These are phyloP conservation scores for Drosophila micromelanica DNA, from an alignment of 1,140 invertebrate species.

Conservation along the genomic window DNA sequence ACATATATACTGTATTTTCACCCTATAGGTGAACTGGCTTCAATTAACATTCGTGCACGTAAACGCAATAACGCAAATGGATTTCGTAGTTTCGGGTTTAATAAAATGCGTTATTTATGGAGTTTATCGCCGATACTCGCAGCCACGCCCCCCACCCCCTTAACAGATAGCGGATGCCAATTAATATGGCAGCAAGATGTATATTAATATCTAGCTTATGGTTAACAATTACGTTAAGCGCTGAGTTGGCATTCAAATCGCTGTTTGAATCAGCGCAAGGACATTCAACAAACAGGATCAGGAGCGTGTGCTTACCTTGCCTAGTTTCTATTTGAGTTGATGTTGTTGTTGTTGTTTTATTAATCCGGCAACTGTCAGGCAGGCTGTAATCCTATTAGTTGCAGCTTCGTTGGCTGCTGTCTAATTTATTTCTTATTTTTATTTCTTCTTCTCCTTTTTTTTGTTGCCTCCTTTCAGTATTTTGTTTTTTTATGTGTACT, in stretches of 20 bases:
- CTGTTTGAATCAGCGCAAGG: constrained; percentile 3
- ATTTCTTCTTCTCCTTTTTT: background rate
- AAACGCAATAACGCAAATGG: constrained; percentile 80
- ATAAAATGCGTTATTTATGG: constrained; percentile 80
- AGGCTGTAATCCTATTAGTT: constrained; percentile 47
- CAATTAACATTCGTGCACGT: constrained; percentile 82
- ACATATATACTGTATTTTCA: background rate
- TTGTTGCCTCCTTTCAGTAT: constrained; percentile 26
- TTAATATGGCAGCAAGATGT: constrained; percentile 65
- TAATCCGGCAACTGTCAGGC: constrained; percentile 49
- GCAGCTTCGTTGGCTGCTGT: constrained; percentile 30
- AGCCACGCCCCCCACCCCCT: background rate
- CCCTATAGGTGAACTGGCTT: constrained; percentile 64
- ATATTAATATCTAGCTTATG: constrained; percentile 50
- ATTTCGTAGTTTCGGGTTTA: constrained; percentile 73
- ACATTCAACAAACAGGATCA: constrained; percentile 10
- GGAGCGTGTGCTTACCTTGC: constrained; percentile 14
- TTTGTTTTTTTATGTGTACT: too few species aligned
- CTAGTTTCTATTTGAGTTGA: constrained; percentile 35
- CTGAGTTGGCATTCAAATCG: constrained; percentile 21
- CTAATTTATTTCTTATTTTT: background rate
- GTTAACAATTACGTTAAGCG: constrained; percentile 57
- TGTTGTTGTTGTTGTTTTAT: background rate
- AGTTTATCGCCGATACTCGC: constrained; percentile 51
- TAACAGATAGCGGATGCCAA: constrained; percentile 56